Percentiles rank a stretch among this genome's conserved stretches.
Evolutionary conservation across 2,888 invertebrate genomes (phyloP).

Genomic region (Chirona hameri): DNA sequence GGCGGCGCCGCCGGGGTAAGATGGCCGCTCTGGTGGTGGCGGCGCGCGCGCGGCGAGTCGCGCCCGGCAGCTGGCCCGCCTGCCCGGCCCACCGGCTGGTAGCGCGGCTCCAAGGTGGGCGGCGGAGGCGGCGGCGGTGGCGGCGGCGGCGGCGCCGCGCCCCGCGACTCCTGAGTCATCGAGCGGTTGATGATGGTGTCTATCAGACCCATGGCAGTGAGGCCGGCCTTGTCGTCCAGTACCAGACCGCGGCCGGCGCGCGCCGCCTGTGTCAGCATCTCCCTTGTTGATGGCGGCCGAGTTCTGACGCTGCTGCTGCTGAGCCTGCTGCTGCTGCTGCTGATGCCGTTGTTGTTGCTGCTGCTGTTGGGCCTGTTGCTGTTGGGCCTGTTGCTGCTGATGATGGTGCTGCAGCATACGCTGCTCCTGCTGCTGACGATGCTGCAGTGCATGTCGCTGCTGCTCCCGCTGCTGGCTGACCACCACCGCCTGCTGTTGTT

Average conservation of each 20-base stretch:
- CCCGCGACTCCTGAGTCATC: constrained; percentile 33
- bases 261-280: constrained; percentile 33
- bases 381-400: too few species aligned
- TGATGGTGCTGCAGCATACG: too few species aligned
- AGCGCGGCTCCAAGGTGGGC: too few species aligned
- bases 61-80: not conserved
- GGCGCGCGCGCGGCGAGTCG: not conserved
- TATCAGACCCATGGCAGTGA: constrained; percentile 38
- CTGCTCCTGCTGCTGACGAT: too few species aligned
- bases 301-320: too few species aligned
- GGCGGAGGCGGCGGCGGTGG: too few species aligned
- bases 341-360: too few species aligned
- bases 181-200: constrained; percentile 38
- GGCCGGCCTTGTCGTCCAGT: constrained; percentile 26
- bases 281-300: constrained; percentile 22
- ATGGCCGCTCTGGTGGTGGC: not conserved
- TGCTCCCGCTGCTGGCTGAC: constrained; percentile 24
- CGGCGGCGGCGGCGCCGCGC: constrained; percentile 6
- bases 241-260: constrained; percentile 27
- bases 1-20: not conserved
- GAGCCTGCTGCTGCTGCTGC: too few species aligned
- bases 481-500: constrained; percentile 27
- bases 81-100: too few species aligned
- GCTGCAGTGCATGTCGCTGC: too few species aligned
- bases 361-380: too few species aligned